Evolutionary conservation across 2,888 invertebrate species (phyloP), one percentile per base, ranked within the genome.

Genomic region (Podotricha telesiphe): DNA sequence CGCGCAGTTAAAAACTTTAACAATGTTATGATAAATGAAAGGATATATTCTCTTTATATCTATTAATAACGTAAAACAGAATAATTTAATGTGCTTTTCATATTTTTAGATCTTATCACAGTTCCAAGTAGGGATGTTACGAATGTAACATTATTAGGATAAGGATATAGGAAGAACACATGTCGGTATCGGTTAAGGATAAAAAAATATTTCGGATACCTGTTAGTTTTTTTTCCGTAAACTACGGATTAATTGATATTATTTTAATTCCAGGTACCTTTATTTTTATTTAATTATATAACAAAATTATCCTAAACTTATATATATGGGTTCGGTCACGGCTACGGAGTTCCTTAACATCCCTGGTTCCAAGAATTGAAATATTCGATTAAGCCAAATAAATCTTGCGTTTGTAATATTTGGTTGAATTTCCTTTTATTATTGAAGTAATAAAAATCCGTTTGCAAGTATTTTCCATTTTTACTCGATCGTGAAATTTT

Each of bases 401-500:
- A 58, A 20, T 58, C 58, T 13, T 20, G 13, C 20, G 8, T 40
- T 58, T 8, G 15, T 56, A 19, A 53, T 8, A 15, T 20, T 40
- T 58, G 40, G 20, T 40, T 15, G 20, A n/a, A 28, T 48, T 48
- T 62, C 19, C 28, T 13, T 34, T 48, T 62, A 47, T 61, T 45
- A 42, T 67, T 34, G 37, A 53, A 45, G 58, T 58, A 45, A 51
- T 70, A 67, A 63, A 66, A 47, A 53, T 22, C 6, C 19, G 19
- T 67, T 70, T 67, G 47, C 40, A 28, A 50, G 42, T 61, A 61
- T 65, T 45, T 65, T 67, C 42, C 53, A 59, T 64, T 67, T 70
- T 65, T 48, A 70, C 53, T 65, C 53, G 48, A 65, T 67, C 67
- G 40, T 61, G 64, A 64, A 67, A 67, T 55, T 66, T 65, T 67